Conservation (phyloP, 2,113 vertebrate species). For the Apaloderma vittatum region DNA sequence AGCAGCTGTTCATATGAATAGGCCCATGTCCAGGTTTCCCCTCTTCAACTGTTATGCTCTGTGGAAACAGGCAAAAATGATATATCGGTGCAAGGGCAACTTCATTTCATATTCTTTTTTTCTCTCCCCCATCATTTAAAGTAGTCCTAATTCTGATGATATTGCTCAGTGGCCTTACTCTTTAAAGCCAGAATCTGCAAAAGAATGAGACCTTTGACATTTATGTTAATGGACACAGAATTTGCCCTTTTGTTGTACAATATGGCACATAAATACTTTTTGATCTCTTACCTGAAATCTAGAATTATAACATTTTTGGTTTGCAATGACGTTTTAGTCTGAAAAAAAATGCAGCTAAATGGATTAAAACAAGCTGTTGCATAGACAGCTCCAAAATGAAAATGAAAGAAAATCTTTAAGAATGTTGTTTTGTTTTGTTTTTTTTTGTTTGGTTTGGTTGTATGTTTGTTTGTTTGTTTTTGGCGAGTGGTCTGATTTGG, state of each 20-base stretch:
- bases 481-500: background rate
- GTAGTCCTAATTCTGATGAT: accelerated
- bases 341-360: background rate
- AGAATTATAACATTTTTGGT: background rate
- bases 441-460: too few species aligned
- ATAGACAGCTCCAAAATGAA: background rate
- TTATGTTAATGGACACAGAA: background rate
- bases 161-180: background rate
- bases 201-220: background rate
- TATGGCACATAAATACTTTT: background rate
- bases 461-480: too few species aligned
- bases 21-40: conserved; percentile 55
- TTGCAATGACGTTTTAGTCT: background rate
- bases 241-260: background rate
- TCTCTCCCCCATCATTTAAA: background rate
- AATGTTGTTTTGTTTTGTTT: background rate
- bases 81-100: background rate
- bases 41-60: conserved; percentile 23
- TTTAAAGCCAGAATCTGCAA: background rate
- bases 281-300: background rate
- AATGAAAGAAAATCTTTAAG: background rate
- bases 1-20: conserved; percentile 62
- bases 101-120: background rate
- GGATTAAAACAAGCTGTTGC: background rate
- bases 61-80: background rate